These are phyloP conservation scores for Julus scandinavius DNA, from an alignment of 2,888 invertebrate genomes.

Conservation along the genomic window DNA sequence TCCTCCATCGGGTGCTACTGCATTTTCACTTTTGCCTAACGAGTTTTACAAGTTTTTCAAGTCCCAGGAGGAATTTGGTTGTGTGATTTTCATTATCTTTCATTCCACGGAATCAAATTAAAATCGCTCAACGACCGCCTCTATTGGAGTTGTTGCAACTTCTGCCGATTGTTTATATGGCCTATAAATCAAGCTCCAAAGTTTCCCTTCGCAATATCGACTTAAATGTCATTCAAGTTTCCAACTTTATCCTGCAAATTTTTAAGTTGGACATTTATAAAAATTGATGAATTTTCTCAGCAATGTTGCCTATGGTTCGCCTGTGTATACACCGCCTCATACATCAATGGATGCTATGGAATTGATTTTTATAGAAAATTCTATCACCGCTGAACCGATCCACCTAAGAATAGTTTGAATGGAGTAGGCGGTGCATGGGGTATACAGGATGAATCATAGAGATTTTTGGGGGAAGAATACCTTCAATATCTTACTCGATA, in stretches of 20 bases:
- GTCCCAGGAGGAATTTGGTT: neutral
- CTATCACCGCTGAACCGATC: neutral
- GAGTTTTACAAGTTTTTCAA: conserved; percentile 27
- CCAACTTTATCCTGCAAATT: neutral
- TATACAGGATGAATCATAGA: neutral
- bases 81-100: conserved; percentile 30
- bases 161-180: neutral
- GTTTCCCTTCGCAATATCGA: neutral
- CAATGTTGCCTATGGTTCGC: neutral
- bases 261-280: conserved; percentile 35
- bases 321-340: neutral
- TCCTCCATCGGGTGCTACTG: neutral
- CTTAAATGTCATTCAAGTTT: neutral
- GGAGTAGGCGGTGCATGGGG: neutral
- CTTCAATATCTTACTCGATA: conserved; percentile 40
- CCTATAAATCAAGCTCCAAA: neutral
- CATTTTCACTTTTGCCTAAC: neutral
- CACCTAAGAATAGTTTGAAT: neutral
- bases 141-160: neutral
- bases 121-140: neutral
- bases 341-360: neutral
- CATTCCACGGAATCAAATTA: neutral
- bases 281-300: conserved; percentile 16
- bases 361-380: neutral
- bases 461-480: neutral